Conservation (phyloP, 1,140 invertebrate genomes). For the Drosophila micromelanica region DNA sequence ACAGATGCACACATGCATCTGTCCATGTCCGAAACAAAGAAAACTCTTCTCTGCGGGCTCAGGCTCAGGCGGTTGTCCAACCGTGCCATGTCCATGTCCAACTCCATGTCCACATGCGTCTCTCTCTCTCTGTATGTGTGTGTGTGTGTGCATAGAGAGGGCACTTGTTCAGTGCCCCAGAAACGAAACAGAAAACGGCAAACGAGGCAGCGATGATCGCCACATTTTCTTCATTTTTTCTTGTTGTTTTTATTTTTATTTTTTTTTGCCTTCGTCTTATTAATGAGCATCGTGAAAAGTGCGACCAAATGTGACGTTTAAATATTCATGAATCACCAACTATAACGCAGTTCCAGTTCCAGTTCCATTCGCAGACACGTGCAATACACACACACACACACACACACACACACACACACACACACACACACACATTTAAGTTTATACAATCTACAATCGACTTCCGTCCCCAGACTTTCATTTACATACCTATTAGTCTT, state of each 20-base stretch:
- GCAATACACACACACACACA: constrained; percentile 12
- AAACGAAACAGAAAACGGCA: constrained; percentile 65
- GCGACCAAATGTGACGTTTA: constrained; percentile 84
- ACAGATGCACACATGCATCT: constrained; percentile 76
- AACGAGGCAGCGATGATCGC: constrained; percentile 70
- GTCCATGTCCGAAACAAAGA: constrained; percentile 75
- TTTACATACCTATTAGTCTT: constrained; percentile 60
- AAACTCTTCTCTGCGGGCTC: constrained; percentile 62
- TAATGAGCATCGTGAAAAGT: constrained; percentile 84
- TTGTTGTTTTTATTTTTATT: constrained; percentile 5
- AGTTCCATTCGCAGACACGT: constrained; percentile 50
- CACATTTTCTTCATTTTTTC: constrained; percentile 80
- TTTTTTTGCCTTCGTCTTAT: constrained; percentile 62
- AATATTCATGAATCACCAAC: constrained; percentile 83
- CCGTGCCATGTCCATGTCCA: constrained; percentile 73
- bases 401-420: background rate
- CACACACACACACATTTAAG: background rate
- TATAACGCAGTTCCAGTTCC: constrained; percentile 70
- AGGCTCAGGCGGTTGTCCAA: constrained; percentile 67
- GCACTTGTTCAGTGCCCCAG: constrained; percentile 81
- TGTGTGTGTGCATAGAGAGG: constrained; percentile 67
- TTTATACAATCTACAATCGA: too few species aligned
- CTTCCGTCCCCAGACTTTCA: constrained; percentile 54
- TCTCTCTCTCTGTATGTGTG: constrained; percentile 6
- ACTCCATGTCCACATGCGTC: constrained; percentile 12